Evolutionary conservation across 2,888 invertebrate genomes (phyloP).

Genomic region (Ornithoptera priamus): DNA sequence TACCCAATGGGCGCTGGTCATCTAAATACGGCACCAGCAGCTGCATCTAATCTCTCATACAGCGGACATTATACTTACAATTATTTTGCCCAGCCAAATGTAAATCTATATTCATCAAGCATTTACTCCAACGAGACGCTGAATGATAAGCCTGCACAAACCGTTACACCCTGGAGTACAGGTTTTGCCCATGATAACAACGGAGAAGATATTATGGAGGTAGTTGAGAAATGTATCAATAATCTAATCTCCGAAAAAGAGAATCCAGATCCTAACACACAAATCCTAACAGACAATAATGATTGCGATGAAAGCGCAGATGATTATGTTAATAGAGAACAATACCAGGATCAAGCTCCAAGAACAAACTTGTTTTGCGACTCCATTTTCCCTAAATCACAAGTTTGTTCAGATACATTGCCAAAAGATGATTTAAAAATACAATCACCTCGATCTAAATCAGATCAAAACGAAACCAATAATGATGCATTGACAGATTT

Average conservation of each 20-base stretch:
- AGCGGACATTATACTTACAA: not conserved
- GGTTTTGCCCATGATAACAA: not conserved
- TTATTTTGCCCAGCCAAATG: slow-evolving; percentile 13
- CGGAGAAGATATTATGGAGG: not conserved
- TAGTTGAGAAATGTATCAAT: not conserved
- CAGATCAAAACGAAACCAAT: not conserved
- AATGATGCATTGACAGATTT: not conserved
- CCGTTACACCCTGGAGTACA: slow-evolving; percentile 1
- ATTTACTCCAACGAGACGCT: slow-evolving; percentile 1
- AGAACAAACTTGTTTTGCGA: slow-evolving; percentile 9
- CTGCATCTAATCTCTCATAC: not conserved
- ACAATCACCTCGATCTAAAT: not conserved
- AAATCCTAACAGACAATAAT: not conserved
- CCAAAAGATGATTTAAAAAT: not conserved
- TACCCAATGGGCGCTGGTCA: slow-evolving; percentile 14
- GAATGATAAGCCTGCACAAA: not conserved
- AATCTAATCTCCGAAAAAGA: not conserved
- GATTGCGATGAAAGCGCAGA: not conserved
- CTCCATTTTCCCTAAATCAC: not conserved
- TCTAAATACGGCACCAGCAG: not conserved
- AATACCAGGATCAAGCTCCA: not conserved
- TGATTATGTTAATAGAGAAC: not conserved
- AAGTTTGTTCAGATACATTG: not conserved
- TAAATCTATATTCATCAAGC: not conserved
- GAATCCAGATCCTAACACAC: not conserved